phyloP scores from a whole-genome alignment of 2,797 vertebrate species.

The Natrix natrix region DNA sequence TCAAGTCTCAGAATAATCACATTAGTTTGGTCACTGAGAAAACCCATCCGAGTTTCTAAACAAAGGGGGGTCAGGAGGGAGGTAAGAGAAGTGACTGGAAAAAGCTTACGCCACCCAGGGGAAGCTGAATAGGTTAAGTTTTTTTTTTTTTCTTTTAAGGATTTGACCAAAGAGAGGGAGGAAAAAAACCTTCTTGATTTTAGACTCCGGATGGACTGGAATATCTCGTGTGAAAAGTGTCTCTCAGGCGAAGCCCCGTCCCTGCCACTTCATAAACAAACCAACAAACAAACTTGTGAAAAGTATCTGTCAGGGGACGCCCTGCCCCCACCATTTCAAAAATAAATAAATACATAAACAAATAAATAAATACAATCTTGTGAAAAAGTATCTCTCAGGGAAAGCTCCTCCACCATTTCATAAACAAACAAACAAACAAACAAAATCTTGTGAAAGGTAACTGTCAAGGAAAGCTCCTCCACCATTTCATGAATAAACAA shows the following conservation, averaged over 20 bases:
- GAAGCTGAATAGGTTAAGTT: constrained; percentile 77
- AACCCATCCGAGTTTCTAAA: constrained; percentile 70
- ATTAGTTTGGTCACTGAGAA: constrained; percentile 91
- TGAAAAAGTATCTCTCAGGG: no score
- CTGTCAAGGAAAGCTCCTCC: no score
- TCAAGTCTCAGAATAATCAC: constrained; percentile 87
- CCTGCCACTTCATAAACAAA: not conserved
- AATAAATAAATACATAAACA: no score
- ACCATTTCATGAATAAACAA: no score
- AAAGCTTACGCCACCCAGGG: constrained; percentile 85
- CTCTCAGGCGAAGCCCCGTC: not conserved
- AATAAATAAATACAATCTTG: no score
- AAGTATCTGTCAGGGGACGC: not conserved
- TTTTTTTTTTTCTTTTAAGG: not conserved
- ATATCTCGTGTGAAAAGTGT: not conserved
- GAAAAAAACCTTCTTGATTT: constrained; percentile 41
- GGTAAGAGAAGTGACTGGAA: constrained; percentile 75
- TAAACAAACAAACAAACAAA: no score
- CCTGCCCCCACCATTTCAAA: no score
- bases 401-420: no score
- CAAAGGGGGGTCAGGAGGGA: no score
- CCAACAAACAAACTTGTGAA: not conserved
- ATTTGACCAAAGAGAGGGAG: constrained; percentile 64
- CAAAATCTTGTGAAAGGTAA: no score
- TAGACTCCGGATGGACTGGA: constrained; percentile 50